Percentiles rank a stretch among this genome's conserved stretches.
phyloP scores from a whole-genome alignment of 2,888 invertebrate genomes.

The Hypomecis atomaria region DNA sequence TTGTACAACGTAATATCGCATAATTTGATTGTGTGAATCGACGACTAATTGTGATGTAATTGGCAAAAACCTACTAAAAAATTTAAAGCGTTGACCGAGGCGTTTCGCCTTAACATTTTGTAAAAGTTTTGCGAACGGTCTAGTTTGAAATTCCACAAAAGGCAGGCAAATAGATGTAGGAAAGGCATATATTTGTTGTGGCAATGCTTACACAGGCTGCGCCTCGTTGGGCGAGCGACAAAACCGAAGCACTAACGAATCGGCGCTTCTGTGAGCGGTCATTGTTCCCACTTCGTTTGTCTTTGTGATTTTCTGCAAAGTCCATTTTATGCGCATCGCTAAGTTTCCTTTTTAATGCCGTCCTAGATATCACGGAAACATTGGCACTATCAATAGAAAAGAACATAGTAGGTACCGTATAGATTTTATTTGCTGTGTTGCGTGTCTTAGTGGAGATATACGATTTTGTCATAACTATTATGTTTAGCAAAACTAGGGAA shows the following conservation, averaged over 20 bases:
- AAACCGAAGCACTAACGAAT: slow-evolving; percentile 49
- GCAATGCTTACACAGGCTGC: slow-evolving; percentile 25
- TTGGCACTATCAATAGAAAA: not conserved
- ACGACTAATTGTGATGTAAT: too few relatives aligned
- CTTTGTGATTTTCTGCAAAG: slow-evolving; percentile 58
- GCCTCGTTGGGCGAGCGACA: slow-evolving; percentile 38
- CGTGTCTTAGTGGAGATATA: not conserved
- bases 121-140: not conserved
- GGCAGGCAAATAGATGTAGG: slow-evolving; percentile 43
- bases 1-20: too few relatives aligned
- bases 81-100: too few relatives aligned
- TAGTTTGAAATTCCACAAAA: slow-evolving; percentile 43
- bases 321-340: slow-evolving; percentile 50
- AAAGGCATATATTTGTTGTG: slow-evolving; percentile 36
- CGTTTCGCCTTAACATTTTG: not conserved
- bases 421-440: not conserved
- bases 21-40: too few relatives aligned
- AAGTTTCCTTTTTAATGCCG: slow-evolving; percentile 38
- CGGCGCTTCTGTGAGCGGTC: slow-evolving; percentile 48
- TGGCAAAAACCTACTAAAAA: too few relatives aligned
- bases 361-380: not conserved
- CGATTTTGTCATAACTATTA: not conserved
- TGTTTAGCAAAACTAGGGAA: slow-evolving; percentile 10
- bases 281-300: slow-evolving; percentile 58
- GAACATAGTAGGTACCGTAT: not conserved